phyloP scores from a whole-genome alignment of 2,888 invertebrate genomes.

The Polyploca ridens region DNA sequence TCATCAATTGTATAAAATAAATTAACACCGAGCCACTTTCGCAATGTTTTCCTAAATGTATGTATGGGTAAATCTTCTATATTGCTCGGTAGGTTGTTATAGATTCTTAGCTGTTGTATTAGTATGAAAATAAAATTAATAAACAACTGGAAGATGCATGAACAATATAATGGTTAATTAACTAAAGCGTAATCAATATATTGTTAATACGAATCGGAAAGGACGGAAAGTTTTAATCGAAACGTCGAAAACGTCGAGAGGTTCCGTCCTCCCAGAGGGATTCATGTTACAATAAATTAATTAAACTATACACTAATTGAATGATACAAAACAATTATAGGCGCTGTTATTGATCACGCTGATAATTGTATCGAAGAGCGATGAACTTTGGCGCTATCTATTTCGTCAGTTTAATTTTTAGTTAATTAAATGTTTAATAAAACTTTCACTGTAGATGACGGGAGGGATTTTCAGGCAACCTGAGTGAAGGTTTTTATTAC shows the following conservation, averaged over 20 bases:
- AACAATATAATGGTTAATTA: conserved; percentile 1
- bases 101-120: too few species aligned
- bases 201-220: conserved; percentile 31
- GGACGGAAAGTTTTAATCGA: conserved; percentile 61
- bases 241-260: conserved; percentile 54
- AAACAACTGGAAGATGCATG: too few species aligned
- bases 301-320: conserved; percentile 64
- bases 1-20: too few species aligned
- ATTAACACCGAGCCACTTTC: too few species aligned
- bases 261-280: conserved; percentile 42
- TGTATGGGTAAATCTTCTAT: too few species aligned
- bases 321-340: conserved; percentile 51
- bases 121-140: too few species aligned
- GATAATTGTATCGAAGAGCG: conserved; percentile 2
- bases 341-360: conserved; percentile 41
- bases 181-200: conserved; percentile 15
- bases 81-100: too few species aligned
- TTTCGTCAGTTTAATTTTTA: neutral
- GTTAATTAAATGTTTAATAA: neutral
- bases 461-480: too few species aligned
- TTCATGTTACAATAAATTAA: conserved; percentile 59
- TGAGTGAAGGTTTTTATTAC: too few species aligned
- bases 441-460: too few species aligned
- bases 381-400: neutral
- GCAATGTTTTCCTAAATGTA: too few species aligned